Conservation (phyloP, 1,140 invertebrate species). For the Galleria mellonella region DNA sequence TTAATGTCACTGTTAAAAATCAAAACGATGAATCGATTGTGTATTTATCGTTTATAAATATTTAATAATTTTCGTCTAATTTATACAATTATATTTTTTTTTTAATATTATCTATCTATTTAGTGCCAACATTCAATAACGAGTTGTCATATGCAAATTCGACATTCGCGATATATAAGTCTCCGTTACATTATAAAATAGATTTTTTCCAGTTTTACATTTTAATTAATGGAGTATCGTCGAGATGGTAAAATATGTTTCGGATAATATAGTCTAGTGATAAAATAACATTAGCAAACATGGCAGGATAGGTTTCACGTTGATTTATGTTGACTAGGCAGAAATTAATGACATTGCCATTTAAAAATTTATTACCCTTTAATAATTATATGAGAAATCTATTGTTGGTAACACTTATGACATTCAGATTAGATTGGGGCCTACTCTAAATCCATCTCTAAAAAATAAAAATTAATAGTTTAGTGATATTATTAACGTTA, state of each 20-base stretch:
- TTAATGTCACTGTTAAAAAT: slow-evolving; percentile 21
- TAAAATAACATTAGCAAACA: slow-evolving; percentile 2
- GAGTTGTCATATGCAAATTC: slow-evolving; percentile 6
- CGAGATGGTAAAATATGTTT: slow-evolving; percentile 8
- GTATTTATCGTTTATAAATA: slow-evolving; percentile 36
- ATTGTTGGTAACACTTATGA: too few species aligned
- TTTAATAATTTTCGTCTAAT: slow-evolving; percentile 37
- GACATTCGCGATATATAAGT: slow-evolving; percentile 12
- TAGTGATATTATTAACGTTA: too few species aligned
- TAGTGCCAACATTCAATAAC: slow-evolving; percentile 41
- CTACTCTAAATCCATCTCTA: too few species aligned
- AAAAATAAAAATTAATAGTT: too few species aligned
- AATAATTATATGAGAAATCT: too few species aligned
- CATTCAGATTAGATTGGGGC: too few species aligned
- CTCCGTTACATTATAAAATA: too few species aligned
- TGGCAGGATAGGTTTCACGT: slow-evolving; percentile 7
- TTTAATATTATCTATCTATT: slow-evolving; percentile 41
- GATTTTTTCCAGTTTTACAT: too few species aligned
- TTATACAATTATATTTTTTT: slow-evolving; percentile 54
- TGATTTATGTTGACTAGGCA: too few species aligned
- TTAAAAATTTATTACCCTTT: too few species aligned
- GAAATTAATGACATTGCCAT: too few species aligned
- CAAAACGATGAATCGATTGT: slow-evolving; percentile 19
- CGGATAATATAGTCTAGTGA: background rate
- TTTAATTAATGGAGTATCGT: too few species aligned